phyloP scores from a whole-genome alignment of 1,140 invertebrate genomes.

The Drosophila grimshawi region DNA sequence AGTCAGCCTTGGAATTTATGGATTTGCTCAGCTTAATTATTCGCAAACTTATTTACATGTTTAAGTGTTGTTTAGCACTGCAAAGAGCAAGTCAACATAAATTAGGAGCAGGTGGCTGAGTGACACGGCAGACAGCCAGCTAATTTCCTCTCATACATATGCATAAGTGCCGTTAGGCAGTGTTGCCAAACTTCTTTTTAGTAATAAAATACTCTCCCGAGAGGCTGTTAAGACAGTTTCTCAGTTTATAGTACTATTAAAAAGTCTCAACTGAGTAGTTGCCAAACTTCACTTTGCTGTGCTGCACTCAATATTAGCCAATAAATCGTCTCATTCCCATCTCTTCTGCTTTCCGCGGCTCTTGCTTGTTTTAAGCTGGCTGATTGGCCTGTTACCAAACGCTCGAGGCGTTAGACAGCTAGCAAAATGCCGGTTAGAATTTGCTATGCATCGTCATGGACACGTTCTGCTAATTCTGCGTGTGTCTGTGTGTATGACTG shows the following conservation, averaged over 20 bases:
- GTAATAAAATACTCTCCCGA: neutral
- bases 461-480: constrained; percentile 38
- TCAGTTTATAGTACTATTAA: constrained; percentile 1
- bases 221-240: neutral
- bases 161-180: neutral
- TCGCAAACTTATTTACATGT: neutral
- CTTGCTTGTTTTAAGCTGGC: constrained; percentile 6
- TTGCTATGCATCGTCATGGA: constrained; percentile 33
- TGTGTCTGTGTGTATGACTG: neutral
- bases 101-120: constrained; percentile 24
- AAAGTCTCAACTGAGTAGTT: neutral
- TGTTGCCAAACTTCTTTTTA: neutral
- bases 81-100: constrained; percentile 2
- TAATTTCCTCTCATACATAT: constrained; percentile 8
- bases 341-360: neutral
- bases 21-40: neutral
- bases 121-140: constrained; percentile 24
- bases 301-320: neutral
- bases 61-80: neutral
- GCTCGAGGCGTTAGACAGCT: constrained; percentile 54
- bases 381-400: constrained; percentile 5
- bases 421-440: constrained; percentile 44
- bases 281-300: constrained; percentile 14
- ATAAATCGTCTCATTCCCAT: constrained; percentile 17
- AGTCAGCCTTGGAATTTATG: too few species aligned